Conservation (phyloP, 2,797 vertebrate genomes). For the Pantherophis vulpinus region DNA sequence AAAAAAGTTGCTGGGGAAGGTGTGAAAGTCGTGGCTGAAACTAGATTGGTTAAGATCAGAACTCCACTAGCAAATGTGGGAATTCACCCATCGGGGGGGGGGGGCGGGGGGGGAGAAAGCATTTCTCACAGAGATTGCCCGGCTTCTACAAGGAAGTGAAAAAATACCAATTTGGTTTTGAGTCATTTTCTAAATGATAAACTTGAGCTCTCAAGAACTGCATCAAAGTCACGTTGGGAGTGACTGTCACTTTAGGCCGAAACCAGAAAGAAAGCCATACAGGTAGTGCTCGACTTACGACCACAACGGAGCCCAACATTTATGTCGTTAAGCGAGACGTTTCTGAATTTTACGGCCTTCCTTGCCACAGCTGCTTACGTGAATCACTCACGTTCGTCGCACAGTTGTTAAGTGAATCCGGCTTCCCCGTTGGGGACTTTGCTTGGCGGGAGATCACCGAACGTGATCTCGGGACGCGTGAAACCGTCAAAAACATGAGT, state of each 20-base stretch:
- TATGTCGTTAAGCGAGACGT: not conserved
- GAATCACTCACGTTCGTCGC: too few relatives aligned
- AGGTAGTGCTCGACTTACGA: not conserved
- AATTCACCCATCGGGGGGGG: not conserved
- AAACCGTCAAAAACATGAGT: too few relatives aligned
- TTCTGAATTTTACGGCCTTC: not conserved
- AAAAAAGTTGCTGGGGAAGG: not conserved
- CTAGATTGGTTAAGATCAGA: not conserved
- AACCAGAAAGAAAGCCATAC: not conserved
- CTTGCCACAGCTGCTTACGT: too few relatives aligned
- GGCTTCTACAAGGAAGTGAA: not conserved
- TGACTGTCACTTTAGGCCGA: not conserved
- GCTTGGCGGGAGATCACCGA: too few relatives aligned
- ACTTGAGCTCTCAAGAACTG: not conserved
- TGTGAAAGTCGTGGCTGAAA: not conserved
- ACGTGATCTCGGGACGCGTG: too few relatives aligned
- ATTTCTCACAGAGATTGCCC: not conserved
- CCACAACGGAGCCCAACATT: too few relatives aligned
- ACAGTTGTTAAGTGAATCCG: too few relatives aligned
- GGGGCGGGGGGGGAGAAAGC: not conserved
- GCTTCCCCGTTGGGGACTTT: too few relatives aligned
- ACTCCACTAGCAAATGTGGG: not conserved
- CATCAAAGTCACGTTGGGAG: not conserved
- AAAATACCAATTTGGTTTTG: not conserved
- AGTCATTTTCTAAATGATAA: not conserved